Percentiles rank a stretch among this genome's conserved stretches.
Evolutionary conservation across 2,113 vertebrate species (phyloP).

Genomic region (Taurulus bubalis): DNA sequence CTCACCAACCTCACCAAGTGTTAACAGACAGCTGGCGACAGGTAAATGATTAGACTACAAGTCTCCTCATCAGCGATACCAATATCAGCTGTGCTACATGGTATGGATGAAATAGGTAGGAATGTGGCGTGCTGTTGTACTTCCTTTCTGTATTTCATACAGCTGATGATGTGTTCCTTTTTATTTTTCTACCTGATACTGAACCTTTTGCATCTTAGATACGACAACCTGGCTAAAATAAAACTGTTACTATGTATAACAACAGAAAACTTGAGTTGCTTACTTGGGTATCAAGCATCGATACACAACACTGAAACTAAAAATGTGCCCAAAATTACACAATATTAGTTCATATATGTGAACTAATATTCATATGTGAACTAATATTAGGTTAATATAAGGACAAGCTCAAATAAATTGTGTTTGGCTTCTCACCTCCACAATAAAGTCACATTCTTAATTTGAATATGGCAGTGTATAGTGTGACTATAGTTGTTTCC

Average conservation of each 20-base stretch:
- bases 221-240: constrained; percentile 81
- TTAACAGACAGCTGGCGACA: constrained; percentile 38
- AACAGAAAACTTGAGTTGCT: constrained; percentile 30
- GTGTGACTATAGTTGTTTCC: not conserved
- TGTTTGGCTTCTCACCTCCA: not conserved
- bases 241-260: constrained; percentile 74
- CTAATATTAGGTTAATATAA: not conserved
- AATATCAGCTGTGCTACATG: constrained; percentile 64
- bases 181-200: constrained; percentile 85
- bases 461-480: not conserved
- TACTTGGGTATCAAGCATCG: not conserved
- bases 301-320: not conserved
- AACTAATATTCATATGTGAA: no score
- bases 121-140: constrained; percentile 64
- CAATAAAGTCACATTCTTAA: not conserved
- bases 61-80: constrained; percentile 63
- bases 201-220: constrained; percentile 85
- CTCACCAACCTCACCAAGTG: constrained; percentile 80
- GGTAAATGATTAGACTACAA: constrained; percentile 28
- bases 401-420: not conserved
- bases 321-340: not conserved
- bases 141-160: constrained; percentile 79
- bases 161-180: constrained; percentile 77
- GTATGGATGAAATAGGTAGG: constrained; percentile 61
- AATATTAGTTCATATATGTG: not conserved